Base-by-base conservation (phyloP, 2,113 vertebrate genomes). In the Aspidoscelis tigris region DNA sequence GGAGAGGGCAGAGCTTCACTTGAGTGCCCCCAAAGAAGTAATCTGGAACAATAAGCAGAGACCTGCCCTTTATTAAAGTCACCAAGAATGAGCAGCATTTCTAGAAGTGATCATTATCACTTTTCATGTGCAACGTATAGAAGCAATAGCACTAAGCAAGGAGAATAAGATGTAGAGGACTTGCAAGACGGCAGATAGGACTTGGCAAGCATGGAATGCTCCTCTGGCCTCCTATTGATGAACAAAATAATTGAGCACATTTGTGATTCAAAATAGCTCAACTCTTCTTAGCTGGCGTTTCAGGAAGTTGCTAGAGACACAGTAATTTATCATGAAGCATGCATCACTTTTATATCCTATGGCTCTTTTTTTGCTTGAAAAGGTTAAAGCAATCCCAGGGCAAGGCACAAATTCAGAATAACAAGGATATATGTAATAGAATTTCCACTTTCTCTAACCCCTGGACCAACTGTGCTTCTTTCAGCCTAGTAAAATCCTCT, bases 351-450 rank as follows among this genome's bases (percentile, higher is more conserved):
- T 66, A 68, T 16, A 33, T 41, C 7, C 43, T 69, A 33, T 53
- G n/a, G 20, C 50, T 73, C 14, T 9, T 39, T 12, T 22, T 78
- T 74, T 44, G 79, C 58, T 6, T 24, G 4, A 83, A 81, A 88
- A 8, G 5, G 24, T 61, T 11, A 43, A 12, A 75, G 47, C 33
- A 2, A 3, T 14, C 2, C 33, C 70, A 0, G 0, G 50, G 43
- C 3, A 22, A 75, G 81, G 79, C 88, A 83, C 73, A 18, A 0
- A 78, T 4, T 82, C 81, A 1, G 2, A 77, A 79, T 55, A 73
- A 78, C 8, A 74, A 80, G 58, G n/a, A 65, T 0, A 0, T 76
- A 81, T 65, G 47, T 41, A 82, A 44, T 39, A 41, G 24, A 83
- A 11, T 33, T 64, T 74, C 79, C 83, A 53, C 20, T 82, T 81